Base-by-base conservation (phyloP, 2,888 invertebrate genomes). In the Microctonus brassicae region DNA sequence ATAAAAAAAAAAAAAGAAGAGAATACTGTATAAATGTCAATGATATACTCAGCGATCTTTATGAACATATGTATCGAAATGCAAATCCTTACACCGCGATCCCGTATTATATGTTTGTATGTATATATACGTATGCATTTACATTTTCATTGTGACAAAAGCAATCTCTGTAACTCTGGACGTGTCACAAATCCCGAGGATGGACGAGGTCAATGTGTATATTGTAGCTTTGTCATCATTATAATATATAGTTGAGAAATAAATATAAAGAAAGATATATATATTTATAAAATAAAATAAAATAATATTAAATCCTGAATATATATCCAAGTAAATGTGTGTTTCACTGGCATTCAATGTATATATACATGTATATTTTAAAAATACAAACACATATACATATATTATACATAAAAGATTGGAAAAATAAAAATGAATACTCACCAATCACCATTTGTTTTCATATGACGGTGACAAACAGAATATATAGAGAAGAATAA, bases 1-100 rank as follows among this genome's bases (percentile, higher is more conserved):
- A n/a, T n/a, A n/a, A n/a, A n/a, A n/a, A n/a, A n/a, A n/a, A n/a
- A 26, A 42, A 7, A 53, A 13, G 29, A 20, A 26, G 6, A n/a
- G n/a, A n/a, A n/a, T n/a, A n/a, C n/a, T 62, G 4, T 22, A 33
- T 34, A 33, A 64, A 52, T 53, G 53, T 64, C 64, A 64, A 64
- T 64, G 47, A 53, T 34, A 11, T 11, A 9, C 10, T 34, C 4
- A 5, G 22, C 13, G 13, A 33, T 52, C 34, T 26, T 22, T 47
- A 24, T 42, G 11, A 52, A 22, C 53, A 34, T 29, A 62, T n/a
- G n/a, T 42, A 64, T 13, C 53, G 1, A 17, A 9, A 29, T 52
- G 29, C 10, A 53, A 34, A 64, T 52, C 17, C 34, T n/a, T 20
- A 17, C 34, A 29, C 24, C 20, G 6, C n/a, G n/a, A n/a, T n/a